These are phyloP conservation scores for Drosophila aff. DNA, from an alignment of 1,140 invertebrate species.

Conservation along the genomic window DNA sequence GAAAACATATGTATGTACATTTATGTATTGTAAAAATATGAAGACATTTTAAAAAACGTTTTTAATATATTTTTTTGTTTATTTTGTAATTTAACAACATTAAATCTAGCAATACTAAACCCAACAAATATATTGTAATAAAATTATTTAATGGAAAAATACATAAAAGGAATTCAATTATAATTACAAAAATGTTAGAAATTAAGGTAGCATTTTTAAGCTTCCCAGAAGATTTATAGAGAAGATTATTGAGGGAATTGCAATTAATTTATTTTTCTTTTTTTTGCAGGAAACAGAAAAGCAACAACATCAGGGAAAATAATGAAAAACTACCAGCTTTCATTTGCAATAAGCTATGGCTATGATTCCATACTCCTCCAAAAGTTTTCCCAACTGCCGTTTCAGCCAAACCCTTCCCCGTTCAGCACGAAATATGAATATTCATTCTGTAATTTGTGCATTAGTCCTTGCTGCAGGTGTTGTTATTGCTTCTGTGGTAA, in stretches of 20 bases:
- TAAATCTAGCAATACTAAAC: too few species aligned
- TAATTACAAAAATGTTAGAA: background rate
- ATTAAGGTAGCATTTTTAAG: too few species aligned
- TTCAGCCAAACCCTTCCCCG: background rate
- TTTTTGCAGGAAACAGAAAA: constrained; percentile 8
- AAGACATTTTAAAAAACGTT: too few species aligned
- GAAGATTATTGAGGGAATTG: background rate
- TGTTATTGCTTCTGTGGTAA: constrained; percentile 61
- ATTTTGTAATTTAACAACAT: too few species aligned
- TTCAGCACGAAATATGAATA: constrained; percentile 69
- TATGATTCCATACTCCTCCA: constrained; percentile 28
- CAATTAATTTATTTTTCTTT: constrained; percentile 34
- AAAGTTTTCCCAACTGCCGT: constrained; percentile 27
- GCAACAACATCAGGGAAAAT: constrained; percentile 38
- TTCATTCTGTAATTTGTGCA: constrained; percentile 79
- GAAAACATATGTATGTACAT: background rate
- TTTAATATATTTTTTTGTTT: background rate
- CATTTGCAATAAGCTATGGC: constrained; percentile 67
- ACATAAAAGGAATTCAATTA: background rate
- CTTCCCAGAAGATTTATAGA: background rate
- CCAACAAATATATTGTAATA: too few species aligned
- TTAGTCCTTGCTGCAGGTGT: constrained; percentile 62
- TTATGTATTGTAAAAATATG: too few species aligned
- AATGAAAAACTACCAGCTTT: constrained; percentile 64
- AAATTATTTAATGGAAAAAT: too few species aligned